Evolutionary conservation across 2,797 vertebrate genomes (phyloP).

Genomic region (Holocentrus rufus): DNA sequence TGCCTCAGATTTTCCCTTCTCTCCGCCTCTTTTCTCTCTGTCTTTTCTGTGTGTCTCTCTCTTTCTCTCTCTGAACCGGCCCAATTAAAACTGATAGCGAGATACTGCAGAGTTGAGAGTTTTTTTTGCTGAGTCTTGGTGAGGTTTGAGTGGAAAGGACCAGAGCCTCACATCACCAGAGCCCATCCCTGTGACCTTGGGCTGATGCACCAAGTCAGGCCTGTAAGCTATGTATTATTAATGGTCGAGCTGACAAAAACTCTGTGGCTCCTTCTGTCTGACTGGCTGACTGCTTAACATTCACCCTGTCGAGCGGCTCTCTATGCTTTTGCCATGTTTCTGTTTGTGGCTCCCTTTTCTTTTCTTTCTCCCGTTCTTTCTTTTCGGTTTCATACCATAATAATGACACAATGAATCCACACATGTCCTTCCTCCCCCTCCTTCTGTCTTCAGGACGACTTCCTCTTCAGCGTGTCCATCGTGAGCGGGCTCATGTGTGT

Average conservation of each 20-base stretch:
- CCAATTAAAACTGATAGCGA: constrained; percentile 59
- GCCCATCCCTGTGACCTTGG: constrained; percentile 51
- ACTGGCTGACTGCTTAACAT: neutral
- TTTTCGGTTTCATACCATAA: neutral
- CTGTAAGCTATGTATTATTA: constrained; percentile 39
- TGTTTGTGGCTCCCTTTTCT: neutral
- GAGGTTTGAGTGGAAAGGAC: constrained; percentile 36
- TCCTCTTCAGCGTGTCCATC: constrained; percentile 95
- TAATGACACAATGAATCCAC: neutral
- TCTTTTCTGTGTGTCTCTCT: neutral
- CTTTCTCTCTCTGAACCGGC: neutral
- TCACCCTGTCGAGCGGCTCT: neutral
- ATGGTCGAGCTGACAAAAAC: constrained; percentile 35
- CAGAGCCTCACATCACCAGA: constrained; percentile 26
- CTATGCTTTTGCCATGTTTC: neutral
- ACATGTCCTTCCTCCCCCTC: neutral
- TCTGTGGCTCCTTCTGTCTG: constrained; percentile 37
- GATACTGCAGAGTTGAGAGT: constrained; percentile 33
- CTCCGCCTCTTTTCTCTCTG: neutral
- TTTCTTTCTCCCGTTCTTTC: neutral
- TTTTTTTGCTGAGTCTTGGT: constrained; percentile 57
- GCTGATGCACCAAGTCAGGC: constrained; percentile 27
- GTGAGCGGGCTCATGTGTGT: constrained; percentile 93
- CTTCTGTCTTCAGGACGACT: constrained; percentile 85
- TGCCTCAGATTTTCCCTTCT: too few relatives aligned